These are phyloP conservation scores for Pheosia gnoma DNA, from an alignment of 2,888 invertebrate genomes.

Conservation along the genomic window DNA sequence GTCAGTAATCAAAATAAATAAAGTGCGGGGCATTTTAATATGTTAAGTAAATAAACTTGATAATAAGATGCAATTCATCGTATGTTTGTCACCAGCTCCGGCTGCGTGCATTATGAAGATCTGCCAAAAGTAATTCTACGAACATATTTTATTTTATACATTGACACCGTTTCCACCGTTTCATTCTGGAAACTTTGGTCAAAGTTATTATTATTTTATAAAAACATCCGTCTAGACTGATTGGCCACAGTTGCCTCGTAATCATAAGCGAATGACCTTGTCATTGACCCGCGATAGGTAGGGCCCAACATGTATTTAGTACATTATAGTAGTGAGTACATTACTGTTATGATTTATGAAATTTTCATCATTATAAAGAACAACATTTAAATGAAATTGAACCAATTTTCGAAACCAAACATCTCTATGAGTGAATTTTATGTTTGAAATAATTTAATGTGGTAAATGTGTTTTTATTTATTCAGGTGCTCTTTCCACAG, in stretches of 20 bases:
- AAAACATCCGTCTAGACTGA: not conserved
- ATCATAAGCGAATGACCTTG: slow-evolving; percentile 1
- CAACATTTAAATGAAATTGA: too few relatives aligned
- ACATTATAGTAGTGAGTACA: not conserved
- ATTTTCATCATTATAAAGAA: too few relatives aligned
- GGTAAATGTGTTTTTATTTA: too few relatives aligned
- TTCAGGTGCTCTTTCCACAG: too few relatives aligned
- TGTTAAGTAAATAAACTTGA: not conserved
- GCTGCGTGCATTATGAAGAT: not conserved
- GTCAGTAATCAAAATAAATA: not conserved
- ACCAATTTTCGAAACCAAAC: too few relatives aligned
- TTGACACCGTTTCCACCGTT: slow-evolving; percentile 1
- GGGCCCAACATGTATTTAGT: not conserved
- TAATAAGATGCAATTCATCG: too few relatives aligned
- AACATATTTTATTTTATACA: not conserved
- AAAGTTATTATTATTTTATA: slow-evolving; percentile 8
- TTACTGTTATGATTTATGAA: not conserved
- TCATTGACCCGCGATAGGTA: not conserved
- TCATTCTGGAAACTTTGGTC: slow-evolving; percentile 7
- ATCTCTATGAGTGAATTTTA: too few relatives aligned
- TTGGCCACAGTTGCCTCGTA: slow-evolving; percentile 2
- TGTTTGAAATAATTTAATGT: too few relatives aligned
- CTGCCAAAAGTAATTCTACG: not conserved
- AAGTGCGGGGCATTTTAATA: not conserved
- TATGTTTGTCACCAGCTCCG: not conserved